phyloP scores from a whole-genome alignment of 2,888 invertebrate species.

The Rotaria sp. region DNA sequence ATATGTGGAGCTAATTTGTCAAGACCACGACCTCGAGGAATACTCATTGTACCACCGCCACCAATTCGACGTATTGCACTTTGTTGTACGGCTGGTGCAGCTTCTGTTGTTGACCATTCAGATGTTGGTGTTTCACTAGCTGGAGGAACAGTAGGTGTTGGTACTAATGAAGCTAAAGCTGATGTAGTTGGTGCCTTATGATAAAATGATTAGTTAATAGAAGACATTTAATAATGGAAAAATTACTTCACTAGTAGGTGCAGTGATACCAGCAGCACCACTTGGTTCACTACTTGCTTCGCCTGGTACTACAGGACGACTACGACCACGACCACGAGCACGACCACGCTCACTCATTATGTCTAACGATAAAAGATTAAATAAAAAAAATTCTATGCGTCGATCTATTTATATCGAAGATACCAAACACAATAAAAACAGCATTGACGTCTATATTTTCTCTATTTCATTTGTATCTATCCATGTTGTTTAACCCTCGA shows the following conservation, averaged over 20 bases:
- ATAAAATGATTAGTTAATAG: not conserved
- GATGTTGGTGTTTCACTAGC: not conserved
- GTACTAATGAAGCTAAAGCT: not conserved
- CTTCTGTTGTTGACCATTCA: not conserved
- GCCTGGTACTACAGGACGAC: not conserved
- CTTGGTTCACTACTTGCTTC: slow-evolving; percentile 9
- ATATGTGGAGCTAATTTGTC: slow-evolving; percentile 5
- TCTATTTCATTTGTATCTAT: not conserved
- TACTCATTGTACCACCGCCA: not conserved
- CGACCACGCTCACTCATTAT: slow-evolving; percentile 17
- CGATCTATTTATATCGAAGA: not conserved
- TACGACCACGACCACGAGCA: slow-evolving; percentile 17
- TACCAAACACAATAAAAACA: not conserved
- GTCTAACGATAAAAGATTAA: not conserved
- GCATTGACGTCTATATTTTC: not conserved
- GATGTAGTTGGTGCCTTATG: not conserved
- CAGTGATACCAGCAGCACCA: slow-evolving; percentile 9
- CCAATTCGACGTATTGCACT: not conserved
- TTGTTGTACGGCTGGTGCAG: not conserved
- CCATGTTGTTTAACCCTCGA: not conserved
- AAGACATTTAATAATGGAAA: not conserved
- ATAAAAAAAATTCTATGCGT: not conserved
- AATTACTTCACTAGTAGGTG: not conserved
- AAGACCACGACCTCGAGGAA: slow-evolving; percentile 25
- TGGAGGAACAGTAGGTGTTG: not conserved